A percentile compares a stretch with the other conserved stretches of the same genome.
phyloP scores from a whole-genome alignment of 2,113 vertebrate species.

The Catharus bicknelli region DNA sequence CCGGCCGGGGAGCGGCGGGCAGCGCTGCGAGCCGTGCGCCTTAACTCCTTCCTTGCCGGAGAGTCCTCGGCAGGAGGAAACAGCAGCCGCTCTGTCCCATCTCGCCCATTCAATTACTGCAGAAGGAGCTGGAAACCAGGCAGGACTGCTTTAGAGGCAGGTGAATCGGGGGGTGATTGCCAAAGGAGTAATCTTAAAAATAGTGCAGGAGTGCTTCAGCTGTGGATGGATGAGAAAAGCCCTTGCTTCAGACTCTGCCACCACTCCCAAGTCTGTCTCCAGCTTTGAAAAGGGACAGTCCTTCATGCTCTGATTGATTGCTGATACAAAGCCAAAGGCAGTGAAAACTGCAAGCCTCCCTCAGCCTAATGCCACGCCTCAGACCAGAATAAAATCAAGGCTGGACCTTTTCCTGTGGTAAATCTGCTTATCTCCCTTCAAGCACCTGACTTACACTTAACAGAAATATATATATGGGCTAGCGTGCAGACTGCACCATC shows the following conservation, averaged over 20 bases:
- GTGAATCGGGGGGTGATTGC: too few relatives aligned
- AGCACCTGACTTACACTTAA: neutral
- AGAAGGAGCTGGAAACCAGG: neutral
- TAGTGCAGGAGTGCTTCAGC: neutral
- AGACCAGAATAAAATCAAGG: neutral
- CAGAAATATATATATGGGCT: neutral
- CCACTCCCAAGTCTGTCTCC: neutral
- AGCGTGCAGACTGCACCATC: neutral
- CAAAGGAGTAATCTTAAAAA: neutral
- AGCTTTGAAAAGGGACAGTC: neutral
- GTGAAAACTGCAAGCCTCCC: neutral
- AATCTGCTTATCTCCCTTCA: neutral
- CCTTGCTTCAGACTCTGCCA: neutral
- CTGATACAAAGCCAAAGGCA: neutral
- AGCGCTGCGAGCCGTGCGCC: accelerated
- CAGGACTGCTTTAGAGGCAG: neutral
- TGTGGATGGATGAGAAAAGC: neutral
- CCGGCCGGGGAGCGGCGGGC: neutral
- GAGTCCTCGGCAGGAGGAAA: neutral
- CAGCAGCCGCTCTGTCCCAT: neutral
- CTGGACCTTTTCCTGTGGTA: neutral
- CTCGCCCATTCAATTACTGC: neutral
- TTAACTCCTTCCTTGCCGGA: neutral
- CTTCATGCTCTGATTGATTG: neutral
- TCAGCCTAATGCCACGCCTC: accelerated